Conservation (phyloP, 2,797 vertebrate genomes). For the Manis pentadactyla region DNA sequence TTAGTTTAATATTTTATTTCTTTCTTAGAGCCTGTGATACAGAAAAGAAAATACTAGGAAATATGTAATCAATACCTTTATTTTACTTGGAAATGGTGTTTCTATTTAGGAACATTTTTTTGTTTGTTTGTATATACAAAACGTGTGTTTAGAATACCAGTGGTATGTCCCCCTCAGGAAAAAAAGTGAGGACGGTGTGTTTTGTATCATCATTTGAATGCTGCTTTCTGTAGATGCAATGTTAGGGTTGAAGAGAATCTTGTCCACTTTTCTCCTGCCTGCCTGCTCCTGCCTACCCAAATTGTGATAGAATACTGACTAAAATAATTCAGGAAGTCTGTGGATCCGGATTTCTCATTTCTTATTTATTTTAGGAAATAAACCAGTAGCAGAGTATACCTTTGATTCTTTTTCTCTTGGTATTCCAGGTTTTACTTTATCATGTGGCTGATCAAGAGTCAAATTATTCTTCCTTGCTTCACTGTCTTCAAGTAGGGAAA, state of each 20-base stretch:
- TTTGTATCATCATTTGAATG: constrained; percentile 30
- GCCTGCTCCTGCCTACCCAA: neutral
- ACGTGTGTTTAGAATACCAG: constrained; percentile 58
- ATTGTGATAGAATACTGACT: neutral
- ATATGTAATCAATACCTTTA: constrained; percentile 33
- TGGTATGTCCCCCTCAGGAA: neutral
- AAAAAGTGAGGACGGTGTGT: constrained; percentile 38
- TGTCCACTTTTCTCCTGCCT: neutral
- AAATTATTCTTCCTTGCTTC: constrained; percentile 87
- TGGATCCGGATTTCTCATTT: constrained; percentile 54
- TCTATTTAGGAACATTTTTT: constrained; percentile 45
- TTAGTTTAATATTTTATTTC: constrained; percentile 36
- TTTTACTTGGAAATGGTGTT: constrained; percentile 40
- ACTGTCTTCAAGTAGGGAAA: constrained; percentile 83
- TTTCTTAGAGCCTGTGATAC: constrained; percentile 51
- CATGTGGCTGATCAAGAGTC: constrained; percentile 89
- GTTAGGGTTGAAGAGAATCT: constrained; percentile 24
- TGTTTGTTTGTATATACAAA: neutral
- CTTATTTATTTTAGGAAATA: constrained; percentile 36
- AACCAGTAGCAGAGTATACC: constrained; percentile 78
- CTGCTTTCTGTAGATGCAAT: constrained; percentile 41
- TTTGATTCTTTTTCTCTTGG: constrained; percentile 90
- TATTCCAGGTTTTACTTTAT: constrained; percentile 87
- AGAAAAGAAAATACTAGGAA: constrained; percentile 32
- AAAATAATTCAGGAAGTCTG: constrained; percentile 25